Base-by-base conservation (phyloP, 37 sponge, comb jelly and placozoan species). In the Amphimedon queenslandica region DNA sequence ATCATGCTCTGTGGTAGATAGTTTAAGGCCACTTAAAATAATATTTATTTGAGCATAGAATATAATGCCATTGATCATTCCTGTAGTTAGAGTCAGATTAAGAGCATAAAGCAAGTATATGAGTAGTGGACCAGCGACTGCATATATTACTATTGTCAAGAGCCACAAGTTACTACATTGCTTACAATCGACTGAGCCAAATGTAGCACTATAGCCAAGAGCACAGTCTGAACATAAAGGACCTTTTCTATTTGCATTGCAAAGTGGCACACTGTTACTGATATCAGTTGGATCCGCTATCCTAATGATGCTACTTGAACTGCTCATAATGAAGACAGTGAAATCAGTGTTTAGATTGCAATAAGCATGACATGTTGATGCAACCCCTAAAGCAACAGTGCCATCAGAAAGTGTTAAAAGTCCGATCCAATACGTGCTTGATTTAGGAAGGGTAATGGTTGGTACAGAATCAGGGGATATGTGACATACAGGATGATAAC, bases 21-120 rank as follows among this genome's bases (percentile, higher is more conserved):
- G 61, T 13, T n/a, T 25, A 5, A n/a, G 24, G 5, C 8, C 21
- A 25, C 5, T 6, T 25, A n/a, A n/a, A n/a, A n/a, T n/a, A n/a
- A n/a, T n/a, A n/a, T n/a, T n/a, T n/a, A n/a, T 67, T 47, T 85
- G 77, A 1, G 74, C 74, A 78, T 74, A 85, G 38, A 85, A 74
- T 25, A 73, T 57, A 16, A 85, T 30, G 8, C 85, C 79, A 67
- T 66, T 72, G n/a, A 85, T 40, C 2, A 58, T 72, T 25, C 85
- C 85, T 6, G 38, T 38, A 36, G 72, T 31, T 8, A 78, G 42
- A 29, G 85, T 85, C n/a, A 77, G 27, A 41, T 67, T 73, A 34
- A 72, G 32, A 30, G 40, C 23, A 37, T 72, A 73, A 21, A 85
- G 71, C 27, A 78, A n/a, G 42, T 41, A 38, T 40, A 85, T 53